Percentiles rank a stretch among this genome's conserved stretches.
These are phyloP conservation scores for Andrena hattorfiana DNA, from an alignment of 2,888 invertebrate genomes.

Conservation along the genomic window DNA sequence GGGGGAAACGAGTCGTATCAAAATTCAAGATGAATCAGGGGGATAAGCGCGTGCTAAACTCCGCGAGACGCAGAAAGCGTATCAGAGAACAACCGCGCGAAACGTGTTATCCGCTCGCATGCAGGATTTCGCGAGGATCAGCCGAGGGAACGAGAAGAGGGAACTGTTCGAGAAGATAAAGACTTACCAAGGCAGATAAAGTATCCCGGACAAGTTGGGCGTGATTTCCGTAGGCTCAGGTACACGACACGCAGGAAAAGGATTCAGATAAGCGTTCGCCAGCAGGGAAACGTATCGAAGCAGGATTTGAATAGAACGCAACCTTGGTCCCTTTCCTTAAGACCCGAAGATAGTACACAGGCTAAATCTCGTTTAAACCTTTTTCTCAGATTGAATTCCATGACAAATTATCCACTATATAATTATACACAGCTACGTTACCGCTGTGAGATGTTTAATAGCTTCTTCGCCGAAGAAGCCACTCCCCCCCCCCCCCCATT, in stretches of 20 bases:
- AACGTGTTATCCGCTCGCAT: not conserved
- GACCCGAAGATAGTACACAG: not conserved
- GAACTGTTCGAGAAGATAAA: not conserved
- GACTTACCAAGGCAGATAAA: not conserved
- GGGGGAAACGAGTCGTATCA: constrained; percentile 11
- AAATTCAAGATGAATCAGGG: constrained; percentile 20
- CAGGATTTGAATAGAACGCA: constrained; percentile 24
- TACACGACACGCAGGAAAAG: not conserved
- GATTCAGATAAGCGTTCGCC: constrained; percentile 8
- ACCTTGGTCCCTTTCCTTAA: constrained; percentile 41
- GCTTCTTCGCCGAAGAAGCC: too few relatives aligned
- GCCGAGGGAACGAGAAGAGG: not conserved
- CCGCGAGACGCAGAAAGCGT: constrained; percentile 48
- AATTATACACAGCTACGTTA: too few relatives aligned
- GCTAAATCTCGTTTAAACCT: too few relatives aligned
- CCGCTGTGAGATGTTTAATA: too few relatives aligned
- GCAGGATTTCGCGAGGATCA: constrained; percentile 4
- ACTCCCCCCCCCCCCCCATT: too few relatives aligned
- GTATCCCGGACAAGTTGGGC: not conserved
- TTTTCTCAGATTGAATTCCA: too few relatives aligned
- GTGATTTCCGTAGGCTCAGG: not conserved
- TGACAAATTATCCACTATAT: too few relatives aligned
- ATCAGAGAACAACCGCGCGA: constrained; percentile 3
- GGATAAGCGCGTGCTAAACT: constrained; percentile 23
- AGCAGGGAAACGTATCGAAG: not conserved